A percentile compares a stretch with the other conserved stretches of the same genome.
Evolutionary conservation across 2,888 invertebrate species (phyloP).

Genomic region (Parnassius apollo): DNA sequence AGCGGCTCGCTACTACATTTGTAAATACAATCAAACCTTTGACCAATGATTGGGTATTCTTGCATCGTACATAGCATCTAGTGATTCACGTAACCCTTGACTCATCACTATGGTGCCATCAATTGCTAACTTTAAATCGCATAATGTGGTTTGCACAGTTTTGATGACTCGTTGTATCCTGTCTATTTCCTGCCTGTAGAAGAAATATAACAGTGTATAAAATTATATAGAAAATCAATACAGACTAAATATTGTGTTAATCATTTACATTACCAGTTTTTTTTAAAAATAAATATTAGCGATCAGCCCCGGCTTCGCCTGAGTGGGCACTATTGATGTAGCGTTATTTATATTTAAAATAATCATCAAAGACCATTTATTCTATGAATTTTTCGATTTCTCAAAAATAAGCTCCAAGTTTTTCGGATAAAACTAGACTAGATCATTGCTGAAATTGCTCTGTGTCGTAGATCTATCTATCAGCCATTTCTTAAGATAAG

Average conservation of each 20-base stretch:
- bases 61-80: constrained; percentile 98
- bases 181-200: constrained; percentile 85
- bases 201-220: constrained; percentile 12
- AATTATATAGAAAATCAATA: neutral
- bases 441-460: no score
- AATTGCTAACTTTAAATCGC: constrained; percentile 95
- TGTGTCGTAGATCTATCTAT: no score
- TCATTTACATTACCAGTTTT: neutral
- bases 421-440: no score
- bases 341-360: no score
- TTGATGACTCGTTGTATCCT: constrained; percentile 94
- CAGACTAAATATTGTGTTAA: neutral
- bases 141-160: constrained; percentile 88
- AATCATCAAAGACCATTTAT: no score
- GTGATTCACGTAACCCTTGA: constrained; percentile 90
- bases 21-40: constrained; percentile 79
- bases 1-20: no score
- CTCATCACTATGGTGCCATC: constrained; percentile 99
- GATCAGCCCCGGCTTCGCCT: no score
- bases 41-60: constrained; percentile 95
- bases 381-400: no score
- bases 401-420: no score
- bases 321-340: no score
- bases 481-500: no score
- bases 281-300: no score